A percentile compares a stretch with the other conserved stretches of the same genome.
Conservation (phyloP, 2,113 vertebrate species). For the Engystomops pustulosus region DNA sequence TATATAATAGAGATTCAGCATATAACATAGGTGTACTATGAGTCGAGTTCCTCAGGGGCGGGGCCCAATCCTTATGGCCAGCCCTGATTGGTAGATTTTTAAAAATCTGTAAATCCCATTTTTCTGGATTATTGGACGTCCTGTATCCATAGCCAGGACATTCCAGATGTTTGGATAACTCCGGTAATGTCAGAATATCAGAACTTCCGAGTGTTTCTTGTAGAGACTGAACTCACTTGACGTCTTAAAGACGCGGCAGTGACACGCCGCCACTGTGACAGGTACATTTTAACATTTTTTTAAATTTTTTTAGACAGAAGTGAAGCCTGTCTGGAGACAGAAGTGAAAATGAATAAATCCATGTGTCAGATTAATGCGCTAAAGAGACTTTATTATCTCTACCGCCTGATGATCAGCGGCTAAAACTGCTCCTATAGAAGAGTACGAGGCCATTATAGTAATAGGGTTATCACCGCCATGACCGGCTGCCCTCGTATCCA, state of each 20-base stretch:
- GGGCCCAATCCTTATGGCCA: too few species aligned
- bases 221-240: background rate
- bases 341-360: background rate
- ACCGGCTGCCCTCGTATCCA: too few species aligned
- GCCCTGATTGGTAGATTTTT: too few species aligned
- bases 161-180: too few species aligned
- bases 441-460: background rate
- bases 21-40: too few species aligned
- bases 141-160: too few species aligned
- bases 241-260: background rate
- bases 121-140: too few species aligned
- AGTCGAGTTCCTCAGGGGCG: too few species aligned
- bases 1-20: too few species aligned
- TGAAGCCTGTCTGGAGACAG: constrained; percentile 5
- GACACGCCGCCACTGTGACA: background rate
- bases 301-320: constrained; percentile 11
- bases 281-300: background rate
- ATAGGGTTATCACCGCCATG: too few species aligned
- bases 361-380: constrained; percentile 1
- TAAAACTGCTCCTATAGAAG: background rate
- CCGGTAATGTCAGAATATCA: background rate
- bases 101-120: too few species aligned
- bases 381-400: background rate
- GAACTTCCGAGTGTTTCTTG: background rate
- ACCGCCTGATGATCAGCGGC: background rate